phyloP scores from a whole-genome alignment of 2,113 vertebrate species.

The Menidia beryllina region DNA sequence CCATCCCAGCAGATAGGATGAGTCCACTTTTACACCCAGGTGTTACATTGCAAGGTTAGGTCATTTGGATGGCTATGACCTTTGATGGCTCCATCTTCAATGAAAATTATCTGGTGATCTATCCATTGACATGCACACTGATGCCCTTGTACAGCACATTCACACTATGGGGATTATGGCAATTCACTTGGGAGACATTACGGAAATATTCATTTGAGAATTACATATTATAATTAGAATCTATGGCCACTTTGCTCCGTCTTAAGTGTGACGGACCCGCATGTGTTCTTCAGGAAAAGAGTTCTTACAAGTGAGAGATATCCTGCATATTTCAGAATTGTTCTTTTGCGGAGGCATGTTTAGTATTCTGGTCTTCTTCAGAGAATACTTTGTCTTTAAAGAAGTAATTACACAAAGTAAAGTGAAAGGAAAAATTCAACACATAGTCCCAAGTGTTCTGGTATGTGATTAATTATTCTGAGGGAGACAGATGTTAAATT shows the following conservation, averaged over 20 bases:
- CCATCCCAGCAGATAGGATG: conserved; percentile 80
- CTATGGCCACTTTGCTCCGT: conserved; percentile 48
- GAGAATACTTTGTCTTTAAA: conserved; percentile 71
- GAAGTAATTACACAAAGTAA: conserved; percentile 77
- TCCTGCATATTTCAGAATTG: conserved; percentile 19
- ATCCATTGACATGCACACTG: conserved; percentile 72
- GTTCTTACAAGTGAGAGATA: conserved; percentile 6
- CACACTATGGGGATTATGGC: conserved; percentile 64
- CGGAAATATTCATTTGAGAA: conserved; percentile 74
- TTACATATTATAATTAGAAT: conserved; percentile 73
- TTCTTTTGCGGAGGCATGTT: conserved; percentile 24
- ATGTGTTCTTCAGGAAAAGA: conserved; percentile 34
- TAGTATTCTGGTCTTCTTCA: conserved; percentile 49
- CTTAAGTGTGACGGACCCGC: conserved; percentile 26
- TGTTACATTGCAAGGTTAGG: conserved; percentile 84
- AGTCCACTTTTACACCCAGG: conserved; percentile 83
- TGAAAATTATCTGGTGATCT: conserved; percentile 81
- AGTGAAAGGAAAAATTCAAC: conserved; percentile 70
- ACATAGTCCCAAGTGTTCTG: conserved; percentile 72
- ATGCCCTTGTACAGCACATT: conserved; percentile 71
- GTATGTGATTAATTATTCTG: conserved; percentile 81
- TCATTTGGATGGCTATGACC: conserved; percentile 80
- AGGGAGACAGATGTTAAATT: conserved; percentile 84
- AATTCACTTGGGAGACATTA: conserved; percentile 74
- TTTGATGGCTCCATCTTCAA: conserved; percentile 77